phyloP scores from a whole-genome alignment of 1,140 invertebrate genomes.

The Drosophila nebulosa region DNA sequence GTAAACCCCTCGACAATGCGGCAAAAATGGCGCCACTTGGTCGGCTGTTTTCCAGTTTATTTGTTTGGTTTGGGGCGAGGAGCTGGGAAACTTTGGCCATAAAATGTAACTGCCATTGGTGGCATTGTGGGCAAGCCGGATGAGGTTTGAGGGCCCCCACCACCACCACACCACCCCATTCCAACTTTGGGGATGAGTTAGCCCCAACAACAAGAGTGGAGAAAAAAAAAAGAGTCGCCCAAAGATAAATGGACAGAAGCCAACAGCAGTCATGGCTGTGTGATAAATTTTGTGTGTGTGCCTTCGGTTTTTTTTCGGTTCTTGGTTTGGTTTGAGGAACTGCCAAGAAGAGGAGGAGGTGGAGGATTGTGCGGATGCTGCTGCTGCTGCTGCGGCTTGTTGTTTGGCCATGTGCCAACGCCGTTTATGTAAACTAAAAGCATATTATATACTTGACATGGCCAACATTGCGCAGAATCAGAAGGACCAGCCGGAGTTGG shows the following conservation, averaged over 20 bases:
- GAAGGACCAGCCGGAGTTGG: constrained; percentile 28
- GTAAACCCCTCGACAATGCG: constrained; percentile 50
- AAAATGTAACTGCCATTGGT: constrained; percentile 75
- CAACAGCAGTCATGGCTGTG: constrained; percentile 57
- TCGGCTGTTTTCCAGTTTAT: constrained; percentile 21
- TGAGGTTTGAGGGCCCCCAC: constrained; percentile 29
- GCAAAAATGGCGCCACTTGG: constrained; percentile 73
- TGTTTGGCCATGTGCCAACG: constrained; percentile 7
- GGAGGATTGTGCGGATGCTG: constrained; percentile 54
- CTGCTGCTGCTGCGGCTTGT: too few relatives aligned
- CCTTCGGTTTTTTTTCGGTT: not conserved
- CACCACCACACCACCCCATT: not conserved
- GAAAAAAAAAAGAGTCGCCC: constrained; percentile 31
- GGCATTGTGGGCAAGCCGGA: constrained; percentile 54
- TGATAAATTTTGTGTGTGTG: constrained; percentile 54
- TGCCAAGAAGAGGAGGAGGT: too few relatives aligned
- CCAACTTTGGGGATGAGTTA: not conserved
- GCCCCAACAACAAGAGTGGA: constrained; percentile 1
- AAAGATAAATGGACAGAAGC: constrained; percentile 79
- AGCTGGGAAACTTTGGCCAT: constrained; percentile 62
- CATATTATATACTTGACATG: constrained; percentile 40
- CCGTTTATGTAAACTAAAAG: constrained; percentile 41
- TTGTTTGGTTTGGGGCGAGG: constrained; percentile 6
- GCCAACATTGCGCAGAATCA: constrained; percentile 62
- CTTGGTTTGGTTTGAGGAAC: constrained; percentile 19